Base-by-base conservation (phyloP, 2,797 vertebrate genomes). In the Cirrhinus mrigala region DNA sequence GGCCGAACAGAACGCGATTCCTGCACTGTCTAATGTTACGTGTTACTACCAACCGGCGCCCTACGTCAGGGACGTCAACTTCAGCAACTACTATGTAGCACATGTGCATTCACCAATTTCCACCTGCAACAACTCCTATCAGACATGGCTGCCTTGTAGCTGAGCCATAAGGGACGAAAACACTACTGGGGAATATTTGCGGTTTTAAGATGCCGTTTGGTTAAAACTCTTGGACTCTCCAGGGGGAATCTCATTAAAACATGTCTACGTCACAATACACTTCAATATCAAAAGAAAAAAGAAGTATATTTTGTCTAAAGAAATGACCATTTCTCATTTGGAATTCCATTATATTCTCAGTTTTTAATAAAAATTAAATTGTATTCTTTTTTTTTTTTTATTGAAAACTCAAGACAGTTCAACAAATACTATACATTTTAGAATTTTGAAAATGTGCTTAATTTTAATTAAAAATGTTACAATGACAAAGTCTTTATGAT, bases 41-140 rank as follows among this genome's bases (percentile, higher is more conserved):
- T 99, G 98, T 92, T 96, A 95, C 91, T 98, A 98, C 94, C 97
- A 97, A 93, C 97, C 97, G 0, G 97, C 97, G 2, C 95, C 97
- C 0, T 97, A 97, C 0, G 95, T 97, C 22, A 94, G 96, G 6
- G 96, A 98, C 50, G 94, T 97, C 11, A 98, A 98, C 89, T 95
- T 97, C 91, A 95, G 95, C 81, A 97, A 96, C 92, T 99, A 98
- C 93, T 99, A 98, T 0, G 95, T 99, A 79, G 96, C 97, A 76
- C 97, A 97, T 0, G 94, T 99, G 90, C 97, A 98, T 89, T 95
- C 92, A n/a, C 94, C 97, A 4, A 94, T 96, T 93, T 91, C 96
- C 27, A 10, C 66, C 73, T 95, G 94, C 90, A 94, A 92, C 85
- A 96, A 95, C 90, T 93, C 95, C 64, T 97, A 97, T 87, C 96